These are phyloP conservation scores for Bucorvus abyssinicus DNA, from an alignment of 2,797 vertebrate species.

Conservation along the genomic window DNA sequence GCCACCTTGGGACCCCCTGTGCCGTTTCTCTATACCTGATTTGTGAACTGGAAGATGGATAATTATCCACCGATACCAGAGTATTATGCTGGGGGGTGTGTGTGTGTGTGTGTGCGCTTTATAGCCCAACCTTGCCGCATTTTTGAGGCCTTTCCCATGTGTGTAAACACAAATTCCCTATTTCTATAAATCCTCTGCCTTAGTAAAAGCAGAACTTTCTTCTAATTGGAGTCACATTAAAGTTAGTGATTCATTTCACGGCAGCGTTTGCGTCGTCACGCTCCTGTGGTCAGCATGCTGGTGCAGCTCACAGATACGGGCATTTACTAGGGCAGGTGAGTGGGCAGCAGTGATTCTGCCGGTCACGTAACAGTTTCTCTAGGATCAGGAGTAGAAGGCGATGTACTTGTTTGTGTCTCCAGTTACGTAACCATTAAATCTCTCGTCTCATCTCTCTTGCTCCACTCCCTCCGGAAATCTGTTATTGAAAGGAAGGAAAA, in stretches of 20 bases:
- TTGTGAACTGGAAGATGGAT: background rate
- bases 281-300: background rate
- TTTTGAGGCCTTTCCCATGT: background rate
- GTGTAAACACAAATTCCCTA: background rate
- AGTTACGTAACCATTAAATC: slow-evolving; percentile 10
- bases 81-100: background rate
- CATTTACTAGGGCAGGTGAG: background rate
- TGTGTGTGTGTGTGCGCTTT: no score
- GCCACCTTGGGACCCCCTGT: background rate
- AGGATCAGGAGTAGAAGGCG: background rate
- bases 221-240: background rate
- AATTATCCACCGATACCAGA: background rate
- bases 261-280: accelerated
- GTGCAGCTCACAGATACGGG: background rate
- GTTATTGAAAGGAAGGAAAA: slow-evolving; percentile 37
- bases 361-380: background rate
- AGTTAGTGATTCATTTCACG: background rate
- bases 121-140: background rate
- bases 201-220: background rate
- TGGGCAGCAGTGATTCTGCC: background rate
- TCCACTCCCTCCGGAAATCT: slow-evolving; percentile 35
- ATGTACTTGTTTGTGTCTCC: background rate
- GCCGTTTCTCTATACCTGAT: background rate
- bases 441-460: background rate
- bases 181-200: background rate